Base-by-base conservation (phyloP, 2,888 invertebrate genomes). In the Spodoptera picta region DNA sequence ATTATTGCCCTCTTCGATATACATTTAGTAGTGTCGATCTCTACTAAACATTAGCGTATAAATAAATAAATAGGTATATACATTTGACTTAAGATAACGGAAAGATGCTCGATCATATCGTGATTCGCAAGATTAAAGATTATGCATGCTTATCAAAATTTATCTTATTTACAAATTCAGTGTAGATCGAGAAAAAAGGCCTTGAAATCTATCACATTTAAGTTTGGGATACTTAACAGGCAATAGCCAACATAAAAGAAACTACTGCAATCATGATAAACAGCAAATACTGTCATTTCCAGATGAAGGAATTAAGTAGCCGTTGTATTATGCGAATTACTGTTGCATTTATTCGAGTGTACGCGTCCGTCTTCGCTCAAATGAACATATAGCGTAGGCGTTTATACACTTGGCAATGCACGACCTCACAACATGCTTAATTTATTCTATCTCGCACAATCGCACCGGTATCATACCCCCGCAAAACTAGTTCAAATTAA, bases 141-240 rank as follows among this genome's bases (percentile, higher is more conserved):
- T 89, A 91, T 84, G 85, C 84, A 87, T 80, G 87, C 83, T 85
- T 85, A 87, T 83, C 84, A 83, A 84, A 83, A 79, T 84, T 89
- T 89, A 93, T 93, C 92, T 91, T 94, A 93, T 92, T 90, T 92
- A 93, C 92, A 93, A 36, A 88, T 90, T 88, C 86, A 89, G 89
- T 89, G 80, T 81, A 87, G 86, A 89, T 87, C 85, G 85, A 90
- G 86, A 88, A 83, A 86, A 85, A 84, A 91, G 90, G 90, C 91
- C 91, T 89, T 90, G 89, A 86, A 85, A 86, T 89, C 87, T 94
- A 93, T 93, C 92, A 93, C 93, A 92, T 89, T 85, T 83, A 87
- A 87, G 87, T 91, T 88, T 85, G 81, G 87, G 86, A 90, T 85
- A 85, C 86, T 87, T 88, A 88, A 85, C 72, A 85, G 92, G 93